phyloP scores from a whole-genome alignment of 2,888 invertebrate species.

The Clepsis dumicolana region DNA sequence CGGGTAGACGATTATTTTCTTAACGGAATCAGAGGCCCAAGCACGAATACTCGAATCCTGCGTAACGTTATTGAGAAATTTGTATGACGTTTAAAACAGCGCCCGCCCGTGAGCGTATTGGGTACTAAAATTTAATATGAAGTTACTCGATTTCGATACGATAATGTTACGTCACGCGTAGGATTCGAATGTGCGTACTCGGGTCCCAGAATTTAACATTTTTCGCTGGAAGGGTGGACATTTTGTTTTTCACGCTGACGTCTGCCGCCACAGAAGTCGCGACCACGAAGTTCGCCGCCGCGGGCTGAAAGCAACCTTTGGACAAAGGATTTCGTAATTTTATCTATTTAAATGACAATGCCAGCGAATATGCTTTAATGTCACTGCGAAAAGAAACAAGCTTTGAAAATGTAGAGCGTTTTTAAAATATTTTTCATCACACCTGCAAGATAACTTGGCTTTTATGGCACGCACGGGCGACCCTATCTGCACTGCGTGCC shows the following conservation, averaged over 20 bases:
- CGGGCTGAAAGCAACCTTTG: neutral
- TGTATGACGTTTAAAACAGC: no score
- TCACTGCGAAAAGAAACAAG: neutral
- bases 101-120: no score
- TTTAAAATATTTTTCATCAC: neutral
- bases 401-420: neutral
- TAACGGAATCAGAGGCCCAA: no score
- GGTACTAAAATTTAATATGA: no score
- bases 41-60: no score
- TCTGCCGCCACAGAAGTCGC: neutral
- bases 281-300: neutral
- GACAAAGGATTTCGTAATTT: constrained; percentile 4
- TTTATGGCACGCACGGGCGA: no score
- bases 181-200: neutral
- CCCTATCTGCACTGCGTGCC: no score
- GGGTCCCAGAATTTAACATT: neutral
- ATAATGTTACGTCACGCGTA: no score
- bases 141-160: no score
- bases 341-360: constrained; percentile 16
- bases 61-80: no score
- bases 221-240: neutral
- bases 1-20: neutral
- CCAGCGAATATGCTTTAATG: neutral
- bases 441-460: no score
- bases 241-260: constrained; percentile 9